A percentile compares a stretch with the other conserved stretches of the same genome.
Evolutionary conservation across 2,888 invertebrate species (phyloP).

Genomic region (Euzophera pinguis): DNA sequence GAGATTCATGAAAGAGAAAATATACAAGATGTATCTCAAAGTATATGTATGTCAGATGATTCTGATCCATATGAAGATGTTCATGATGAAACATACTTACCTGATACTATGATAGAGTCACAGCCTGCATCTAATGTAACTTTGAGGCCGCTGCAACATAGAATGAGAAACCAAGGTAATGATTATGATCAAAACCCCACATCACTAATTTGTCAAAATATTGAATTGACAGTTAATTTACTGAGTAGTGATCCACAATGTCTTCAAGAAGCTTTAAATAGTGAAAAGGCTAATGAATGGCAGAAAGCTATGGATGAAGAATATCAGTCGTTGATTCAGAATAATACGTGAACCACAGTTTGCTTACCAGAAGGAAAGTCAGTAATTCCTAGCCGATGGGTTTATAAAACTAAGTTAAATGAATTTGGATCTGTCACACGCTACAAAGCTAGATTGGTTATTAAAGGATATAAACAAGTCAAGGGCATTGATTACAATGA

Average conservation of each 20-base stretch:
- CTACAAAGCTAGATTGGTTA: constrained; percentile 19
- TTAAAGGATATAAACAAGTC: constrained; percentile 16
- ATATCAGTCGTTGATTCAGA: constrained; percentile 15
- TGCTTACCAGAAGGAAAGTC: background rate
- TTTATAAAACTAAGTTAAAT: background rate
- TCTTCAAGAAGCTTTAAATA: constrained; percentile 10
- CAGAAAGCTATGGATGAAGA: constrained; percentile 14
- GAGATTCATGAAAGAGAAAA: constrained; percentile 7
- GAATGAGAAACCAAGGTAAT: background rate
- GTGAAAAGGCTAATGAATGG: constrained; percentile 14
- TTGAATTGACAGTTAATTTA: background rate
- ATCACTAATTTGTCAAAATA: background rate
- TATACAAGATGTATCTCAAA: constrained; percentile 3
- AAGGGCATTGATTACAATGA: constrained; percentile 19
- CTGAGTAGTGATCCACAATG: background rate
- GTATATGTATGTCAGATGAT: constrained; percentile 10
- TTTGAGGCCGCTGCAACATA: constrained; percentile 7
- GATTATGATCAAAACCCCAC: background rate
- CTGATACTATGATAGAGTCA: constrained; percentile 11
- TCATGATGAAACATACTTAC: constrained; percentile 11
- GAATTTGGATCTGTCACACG: background rate
- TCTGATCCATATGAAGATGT: constrained; percentile 14
- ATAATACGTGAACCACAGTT: constrained; percentile 15
- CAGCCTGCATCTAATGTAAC: constrained; percentile 10
- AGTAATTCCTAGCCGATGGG: background rate